These are phyloP conservation scores for Hesperophylax magnus DNA, from an alignment of 1,140 invertebrate species.

Conservation along the genomic window DNA sequence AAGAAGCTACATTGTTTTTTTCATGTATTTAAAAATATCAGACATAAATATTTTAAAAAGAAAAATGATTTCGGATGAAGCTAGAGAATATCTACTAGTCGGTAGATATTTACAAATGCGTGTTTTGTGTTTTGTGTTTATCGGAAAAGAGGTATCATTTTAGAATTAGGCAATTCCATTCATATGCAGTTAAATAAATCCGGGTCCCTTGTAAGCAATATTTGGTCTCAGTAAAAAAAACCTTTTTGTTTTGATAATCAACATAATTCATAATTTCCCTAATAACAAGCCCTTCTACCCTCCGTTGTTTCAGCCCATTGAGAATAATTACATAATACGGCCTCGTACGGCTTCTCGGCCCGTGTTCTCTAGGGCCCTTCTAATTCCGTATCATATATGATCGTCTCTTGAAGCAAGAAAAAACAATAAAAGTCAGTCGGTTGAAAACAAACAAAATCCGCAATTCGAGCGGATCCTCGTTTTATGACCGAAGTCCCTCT, in stretches of 20 bases:
- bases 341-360: not conserved
- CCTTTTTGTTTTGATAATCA: constrained; percentile 20
- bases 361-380: not conserved
- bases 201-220: not conserved
- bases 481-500: constrained; percentile 41
- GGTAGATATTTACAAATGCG: too few species aligned
- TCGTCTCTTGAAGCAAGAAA: constrained; percentile 41
- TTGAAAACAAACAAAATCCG: constrained; percentile 54
- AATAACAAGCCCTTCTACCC: constrained; percentile 3
- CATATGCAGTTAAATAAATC: not conserved
- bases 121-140: too few species aligned
- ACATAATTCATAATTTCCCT: constrained; percentile 26
- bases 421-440: constrained; percentile 55
- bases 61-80: too few species aligned
- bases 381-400: constrained; percentile 29
- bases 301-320: constrained; percentile 44
- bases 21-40: too few species aligned
- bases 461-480: constrained; percentile 52
- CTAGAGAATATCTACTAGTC: too few species aligned
- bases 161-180: too few species aligned
- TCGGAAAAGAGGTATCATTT: too few species aligned
- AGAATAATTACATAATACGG: constrained; percentile 47
- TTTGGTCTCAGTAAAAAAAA: not conserved
- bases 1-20: too few species aligned
- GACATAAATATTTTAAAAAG: too few species aligned